Base-by-base conservation (phyloP, 1,140 invertebrate species). In the Sipha flava region DNA sequence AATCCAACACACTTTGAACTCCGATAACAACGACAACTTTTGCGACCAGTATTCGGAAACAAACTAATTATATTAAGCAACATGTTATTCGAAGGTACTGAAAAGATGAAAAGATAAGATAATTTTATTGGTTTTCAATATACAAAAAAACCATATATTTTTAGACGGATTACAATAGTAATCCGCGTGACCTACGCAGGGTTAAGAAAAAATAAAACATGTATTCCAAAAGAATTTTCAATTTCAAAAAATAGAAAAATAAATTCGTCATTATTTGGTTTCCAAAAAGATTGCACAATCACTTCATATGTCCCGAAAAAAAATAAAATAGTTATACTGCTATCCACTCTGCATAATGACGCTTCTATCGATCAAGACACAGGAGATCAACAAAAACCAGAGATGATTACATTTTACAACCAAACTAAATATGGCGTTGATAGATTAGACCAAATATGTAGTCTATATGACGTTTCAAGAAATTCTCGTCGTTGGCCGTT, bases 391-490 rank as follows among this genome's bases (percentile, higher is more conserved):
- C 81, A 79, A 26, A 86, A 86, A 79, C 85, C 86, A 37, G 84
- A 84, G 62, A 85, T 87, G 12, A 84, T 86, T 31, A 82, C 79
- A 9, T 83, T 81, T 81, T 86, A 87, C 59, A 85, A 87, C 79
- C 14, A 29, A 34, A 85, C 84, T 10, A 87, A 87, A 83, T 82
- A 82, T 52, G 85, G 84, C 23, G 85, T 86, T 0, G 86, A 86
- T 80, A 81, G 68, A 7, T 81, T 84, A n/a, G 85, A 86, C 81
- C 80, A 85, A 81, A 81, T 85, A 79, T 82, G 81, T 73, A 79
- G 81, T 10, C 62, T 40, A 10, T 85, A 84, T 75, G 81, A 77
- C 49, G 70, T 79, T 40, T n/a, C 52, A 10, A 45, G 84, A 75
- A 82, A 79, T 23, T 83, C 79, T 6, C 62, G 79, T 12, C 75